Conservation (phyloP, 2,888 invertebrate species). For the Chrysina gloriosa region DNA sequence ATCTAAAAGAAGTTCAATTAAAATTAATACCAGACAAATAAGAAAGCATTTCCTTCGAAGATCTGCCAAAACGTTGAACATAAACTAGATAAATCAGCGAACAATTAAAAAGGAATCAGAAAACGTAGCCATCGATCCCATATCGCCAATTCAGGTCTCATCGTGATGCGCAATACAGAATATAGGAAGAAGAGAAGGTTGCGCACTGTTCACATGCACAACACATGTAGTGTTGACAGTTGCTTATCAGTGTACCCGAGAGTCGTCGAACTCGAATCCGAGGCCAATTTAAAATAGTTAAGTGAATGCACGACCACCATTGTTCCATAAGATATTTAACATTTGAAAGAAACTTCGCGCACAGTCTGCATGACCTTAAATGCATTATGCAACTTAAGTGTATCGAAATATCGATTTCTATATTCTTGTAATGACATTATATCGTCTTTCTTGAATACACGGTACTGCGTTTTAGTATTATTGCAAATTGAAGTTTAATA, state of each 20-base stretch:
- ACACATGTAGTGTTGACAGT: conserved; percentile 53
- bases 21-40: no score
- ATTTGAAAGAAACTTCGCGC: conserved; percentile 31
- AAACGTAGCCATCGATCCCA: neutral
- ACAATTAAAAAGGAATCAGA: neutral
- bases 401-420: conserved; percentile 13
- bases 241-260: conserved; percentile 46
- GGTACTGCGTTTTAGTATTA: neutral
- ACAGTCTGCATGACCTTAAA: conserved; percentile 17
- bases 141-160: neutral
- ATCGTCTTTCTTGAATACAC: neutral
- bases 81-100: neutral
- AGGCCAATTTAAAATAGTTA: conserved; percentile 46
- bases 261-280: conserved; percentile 47
- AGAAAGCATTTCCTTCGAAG: no score
- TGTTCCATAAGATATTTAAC: conserved; percentile 26
- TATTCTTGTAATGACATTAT: conserved; percentile 7
- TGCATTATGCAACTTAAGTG: conserved; percentile 29
- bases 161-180: conserved; percentile 18
- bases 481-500: neutral
- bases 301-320: conserved; percentile 29
- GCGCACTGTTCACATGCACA: conserved; percentile 49
- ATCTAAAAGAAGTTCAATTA: no score
- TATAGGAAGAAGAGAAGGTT: conserved; percentile 3
- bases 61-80: no score